A percentile compares a stretch with the other conserved stretches of the same genome.
phyloP scores from a whole-genome alignment of 2,888 invertebrate genomes.

The Phorcus lineatus region DNA sequence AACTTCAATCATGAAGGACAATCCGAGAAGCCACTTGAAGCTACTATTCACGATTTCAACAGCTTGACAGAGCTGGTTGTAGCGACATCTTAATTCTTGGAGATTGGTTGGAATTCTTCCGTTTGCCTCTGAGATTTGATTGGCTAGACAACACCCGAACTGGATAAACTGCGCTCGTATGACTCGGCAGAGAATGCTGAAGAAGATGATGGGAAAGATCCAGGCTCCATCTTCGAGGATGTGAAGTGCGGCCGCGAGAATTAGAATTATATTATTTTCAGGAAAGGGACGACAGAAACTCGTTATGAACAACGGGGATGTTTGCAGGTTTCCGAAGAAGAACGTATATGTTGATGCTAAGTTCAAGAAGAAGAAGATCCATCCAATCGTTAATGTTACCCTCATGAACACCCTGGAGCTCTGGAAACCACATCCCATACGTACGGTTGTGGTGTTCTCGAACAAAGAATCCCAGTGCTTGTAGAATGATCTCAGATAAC shows the following conservation, averaged over 20 bases:
- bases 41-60: background rate
- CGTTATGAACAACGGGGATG: background rate
- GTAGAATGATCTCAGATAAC: background rate
- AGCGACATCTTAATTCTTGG: background rate
- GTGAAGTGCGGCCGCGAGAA: background rate
- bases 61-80: background rate
- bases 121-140: background rate
- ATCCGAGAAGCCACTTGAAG: background rate
- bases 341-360: background rate
- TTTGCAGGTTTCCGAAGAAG: background rate
- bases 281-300: background rate
- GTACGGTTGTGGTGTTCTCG: background rate
- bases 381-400: background rate
- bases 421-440: background rate
- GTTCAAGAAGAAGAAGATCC: background rate
- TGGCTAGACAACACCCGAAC: background rate
- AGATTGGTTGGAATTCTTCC: background rate
- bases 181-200: background rate
- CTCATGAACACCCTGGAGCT: background rate
- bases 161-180: background rate
- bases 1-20: background rate
- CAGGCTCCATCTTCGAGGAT: background rate
- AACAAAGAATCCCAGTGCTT: conserved; percentile 3
- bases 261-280: background rate
- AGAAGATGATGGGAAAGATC: background rate